A percentile compares a stretch with the other conserved stretches of the same genome.
phyloP scores from a whole-genome alignment of 2,888 invertebrate species.

The Acrobasis repandana region DNA sequence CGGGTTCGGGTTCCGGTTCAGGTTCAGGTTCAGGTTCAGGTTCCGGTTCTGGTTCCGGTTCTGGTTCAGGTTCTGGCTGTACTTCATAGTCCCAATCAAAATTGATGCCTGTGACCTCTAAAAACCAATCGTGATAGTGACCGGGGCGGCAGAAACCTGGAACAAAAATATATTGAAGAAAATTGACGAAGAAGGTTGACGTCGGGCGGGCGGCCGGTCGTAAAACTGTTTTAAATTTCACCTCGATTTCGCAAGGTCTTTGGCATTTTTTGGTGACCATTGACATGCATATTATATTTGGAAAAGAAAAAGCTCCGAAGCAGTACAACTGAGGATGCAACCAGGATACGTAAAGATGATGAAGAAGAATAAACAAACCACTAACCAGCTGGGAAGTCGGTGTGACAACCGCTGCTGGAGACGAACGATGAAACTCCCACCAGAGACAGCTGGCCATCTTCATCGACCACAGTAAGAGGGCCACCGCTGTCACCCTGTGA shows the following conservation, averaged over 20 bases:
- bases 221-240: too few relatives aligned
- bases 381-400: slow-evolving; percentile 60
- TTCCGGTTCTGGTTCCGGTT: slow-evolving; percentile 9
- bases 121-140: slow-evolving; percentile 23
- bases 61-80: neutral
- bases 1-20: slow-evolving; percentile 20
- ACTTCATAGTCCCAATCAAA: slow-evolving; percentile 23
- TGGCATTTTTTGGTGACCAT: too few relatives aligned
- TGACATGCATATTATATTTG: too few relatives aligned
- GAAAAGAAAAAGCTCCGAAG: too few relatives aligned
- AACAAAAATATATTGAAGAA: neutral
- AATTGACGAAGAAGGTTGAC: too few relatives aligned
- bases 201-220: too few relatives aligned
- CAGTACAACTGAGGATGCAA: neutral
- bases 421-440: slow-evolving; percentile 68
- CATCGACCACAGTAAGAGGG: slow-evolving; percentile 49
- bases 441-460: slow-evolving; percentile 48
- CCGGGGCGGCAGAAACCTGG: slow-evolving; percentile 24
- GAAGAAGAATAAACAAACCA: slow-evolving; percentile 43
- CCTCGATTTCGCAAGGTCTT: too few relatives aligned
- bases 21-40: slow-evolving; percentile 8
- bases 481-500: slow-evolving; percentile 75
- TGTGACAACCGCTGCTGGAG: slow-evolving; percentile 60
- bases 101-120: slow-evolving; percentile 16
- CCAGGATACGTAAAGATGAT: neutral